phyloP scores from a whole-genome alignment of 2,797 vertebrate species.

The Gypaetus barbatus region DNA sequence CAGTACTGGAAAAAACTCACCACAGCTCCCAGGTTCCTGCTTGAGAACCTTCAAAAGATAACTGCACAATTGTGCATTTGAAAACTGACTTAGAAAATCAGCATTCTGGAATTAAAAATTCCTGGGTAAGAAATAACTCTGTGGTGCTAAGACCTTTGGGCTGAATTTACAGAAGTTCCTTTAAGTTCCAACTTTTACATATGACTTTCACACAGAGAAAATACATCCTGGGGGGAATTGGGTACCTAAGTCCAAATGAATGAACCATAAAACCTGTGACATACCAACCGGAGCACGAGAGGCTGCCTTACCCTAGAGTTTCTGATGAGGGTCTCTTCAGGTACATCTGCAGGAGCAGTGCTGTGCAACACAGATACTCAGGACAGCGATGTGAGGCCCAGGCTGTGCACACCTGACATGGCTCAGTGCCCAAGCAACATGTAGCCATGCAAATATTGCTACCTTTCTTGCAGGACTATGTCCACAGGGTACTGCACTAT shows the following conservation, averaged over 20 bases:
- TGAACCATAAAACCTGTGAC: not conserved
- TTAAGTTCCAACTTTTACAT: not conserved
- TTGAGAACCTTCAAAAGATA: not conserved
- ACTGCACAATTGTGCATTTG: not conserved
- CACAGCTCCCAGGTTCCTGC: not conserved
- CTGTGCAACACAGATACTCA: not conserved
- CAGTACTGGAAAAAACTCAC: not conserved
- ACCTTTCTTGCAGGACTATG: not conserved
- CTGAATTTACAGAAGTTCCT: not conserved
- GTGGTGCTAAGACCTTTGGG: not conserved
- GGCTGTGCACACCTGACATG: not conserved
- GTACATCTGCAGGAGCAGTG: not conserved
- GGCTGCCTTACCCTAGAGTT: not conserved
- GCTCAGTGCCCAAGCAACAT: not conserved
- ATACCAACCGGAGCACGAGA: not conserved
- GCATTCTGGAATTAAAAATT: not conserved
- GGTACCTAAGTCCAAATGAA: not conserved
- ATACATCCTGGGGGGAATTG: not conserved
- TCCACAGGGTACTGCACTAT: not conserved
- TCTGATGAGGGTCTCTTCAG: not conserved
- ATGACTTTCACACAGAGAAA: not conserved
- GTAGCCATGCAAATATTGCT: not conserved
- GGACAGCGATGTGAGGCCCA: not conserved
- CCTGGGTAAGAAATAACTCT: not conserved
- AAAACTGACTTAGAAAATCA: not conserved